Percentiles rank a stretch among this genome's conserved stretches.
phyloP scores from a whole-genome alignment of 2,797 vertebrate species.

The Amblyopsis hoosieri region DNA sequence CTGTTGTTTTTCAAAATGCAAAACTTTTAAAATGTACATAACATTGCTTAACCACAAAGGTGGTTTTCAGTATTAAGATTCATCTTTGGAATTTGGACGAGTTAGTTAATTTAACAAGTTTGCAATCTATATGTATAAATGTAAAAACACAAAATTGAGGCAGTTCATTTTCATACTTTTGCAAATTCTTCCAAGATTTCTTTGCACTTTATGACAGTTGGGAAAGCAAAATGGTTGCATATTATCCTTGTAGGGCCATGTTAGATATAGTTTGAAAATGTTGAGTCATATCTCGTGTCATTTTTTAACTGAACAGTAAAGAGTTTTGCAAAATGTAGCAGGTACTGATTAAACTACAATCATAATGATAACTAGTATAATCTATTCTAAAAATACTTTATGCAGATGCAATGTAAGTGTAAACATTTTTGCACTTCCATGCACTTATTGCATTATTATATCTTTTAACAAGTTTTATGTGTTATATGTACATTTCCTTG shows the following conservation, averaged over 20 bases:
- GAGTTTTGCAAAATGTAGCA: slow-evolving; percentile 58
- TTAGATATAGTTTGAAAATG: slow-evolving; percentile 22
- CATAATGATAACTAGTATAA: slow-evolving; percentile 30
- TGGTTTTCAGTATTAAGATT: slow-evolving; percentile 10
- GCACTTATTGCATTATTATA: slow-evolving; percentile 29
- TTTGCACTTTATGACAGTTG: slow-evolving; percentile 70
- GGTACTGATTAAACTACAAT: slow-evolving; percentile 39
- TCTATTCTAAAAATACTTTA: slow-evolving; percentile 36
- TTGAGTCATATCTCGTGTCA: slow-evolving; percentile 12
- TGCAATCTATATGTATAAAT: slow-evolving; percentile 42
- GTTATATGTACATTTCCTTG: slow-evolving; percentile 33
- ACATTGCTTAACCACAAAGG: slow-evolving; percentile 10
- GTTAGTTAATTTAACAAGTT: slow-evolving; percentile 35
- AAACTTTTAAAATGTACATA: not conserved
- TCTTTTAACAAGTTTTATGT: slow-evolving; percentile 21
- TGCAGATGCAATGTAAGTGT: slow-evolving; percentile 44
- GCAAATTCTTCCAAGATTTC: slow-evolving; percentile 37
- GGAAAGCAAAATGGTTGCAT: slow-evolving; percentile 22
- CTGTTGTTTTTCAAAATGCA: slow-evolving; percentile 21
- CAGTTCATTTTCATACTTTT: slow-evolving; percentile 31
- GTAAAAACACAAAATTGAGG: slow-evolving; percentile 20
- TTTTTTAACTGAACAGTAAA: slow-evolving; percentile 21
- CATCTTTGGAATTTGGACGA: slow-evolving; percentile 19
- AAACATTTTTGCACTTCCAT: slow-evolving; percentile 37
- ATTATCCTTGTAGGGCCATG: slow-evolving; percentile 1